Base-by-base conservation (phyloP, 53 echinoderm and acorn worm genomes). In the Crossaster papposus region DNA sequence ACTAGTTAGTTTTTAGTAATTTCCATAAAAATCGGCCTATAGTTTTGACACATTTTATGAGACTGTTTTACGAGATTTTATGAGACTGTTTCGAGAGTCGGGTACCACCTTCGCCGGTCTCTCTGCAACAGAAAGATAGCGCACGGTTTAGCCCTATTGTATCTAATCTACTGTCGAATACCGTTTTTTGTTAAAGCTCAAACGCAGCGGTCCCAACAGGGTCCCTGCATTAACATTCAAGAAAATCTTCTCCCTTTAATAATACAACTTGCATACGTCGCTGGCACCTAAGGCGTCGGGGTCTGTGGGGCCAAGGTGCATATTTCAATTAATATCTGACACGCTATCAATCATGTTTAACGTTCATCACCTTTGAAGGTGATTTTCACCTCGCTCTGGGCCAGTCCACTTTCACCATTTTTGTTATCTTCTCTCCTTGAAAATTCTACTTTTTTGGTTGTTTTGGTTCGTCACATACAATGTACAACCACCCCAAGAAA, bases 291-390 rank as follows among this genome's bases (percentile, higher is more conserved):
- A 30, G 82, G 82, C 65, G 36, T 3, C 65, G 37, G 34, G n/a
- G 35, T 82, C 15, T 38, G n/a, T n/a, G n/a, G n/a, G 38, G 81
- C 54, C 35, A 68, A 73, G 76, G 87, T 36, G 87, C 63, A 55
- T 24, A 77, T 64, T 87, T 77, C 87, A 87, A 87, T 87, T 77
- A 76, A 77, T 77, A 30, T 87, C 30, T 87, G 54, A 87, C 87
- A 87, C 62, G 76, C 63, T 76, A 87, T 87, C 87, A 54, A 87
- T 87, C 87, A 75, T 75, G 30, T 36, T 76, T 35, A 73, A n/a
- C 72, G 72, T 72, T 53, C 72, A 33, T 32, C 15, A 55, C 23
- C 81, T 33, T 63, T 63, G 15, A 58, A 18, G 63, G 30, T 81
- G 81, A 62, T 81, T 55, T 81, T 11, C 34, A n/a, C 81, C 17